Base-by-base conservation (phyloP, 2,113 vertebrate genomes). In the Tringa solitaria region DNA sequence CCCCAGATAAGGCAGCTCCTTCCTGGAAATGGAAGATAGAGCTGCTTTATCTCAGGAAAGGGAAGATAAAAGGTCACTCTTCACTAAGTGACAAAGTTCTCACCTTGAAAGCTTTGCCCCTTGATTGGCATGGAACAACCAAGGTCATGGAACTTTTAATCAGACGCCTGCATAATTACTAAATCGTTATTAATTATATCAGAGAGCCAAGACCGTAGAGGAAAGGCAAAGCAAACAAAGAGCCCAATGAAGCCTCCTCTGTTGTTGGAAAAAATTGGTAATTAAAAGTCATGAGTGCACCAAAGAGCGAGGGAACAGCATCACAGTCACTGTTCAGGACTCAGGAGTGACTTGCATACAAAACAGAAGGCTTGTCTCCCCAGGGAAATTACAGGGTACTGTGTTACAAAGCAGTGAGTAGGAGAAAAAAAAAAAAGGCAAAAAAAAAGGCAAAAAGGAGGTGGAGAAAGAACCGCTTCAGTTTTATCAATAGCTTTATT, bases 201-300 rank as follows among this genome's bases (percentile, higher is more conserved):
- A 81, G 95, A 95, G 82, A 90, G 32, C 53, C 2, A 8, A 96
- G 94, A 95, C 87, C 91, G 97, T 83, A 33, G 57, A 85, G 59
- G 74, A 95, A 96, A 97, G 96, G 94, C 90, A 97, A 92, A 94
- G 96, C 92, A 96, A 97, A 97, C 95, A 97, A 97, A 97, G 64
- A 95, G 79, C 59, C 92, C 90, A 90, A 73, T 72, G 94, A 94
- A 96, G 91, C 88, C 89, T 95, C 87, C 84, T 90, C 89, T 90
- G 89, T 80, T 94, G 90, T 53, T 90, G 89, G 84, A 97, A 95
- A 97, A 96, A 97, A 95, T 78, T 93, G 84, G 89, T 96, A 97
- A 97, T 97, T 97, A 97, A 87, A 97, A 97, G 97, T 94, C 95
- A 94, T 87, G 94, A 96, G 94, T 59, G 89, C 92, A 97, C 90